Evolutionary conservation across 2,888 invertebrate species (phyloP).

Genomic region (Acronicta alni): DNA sequence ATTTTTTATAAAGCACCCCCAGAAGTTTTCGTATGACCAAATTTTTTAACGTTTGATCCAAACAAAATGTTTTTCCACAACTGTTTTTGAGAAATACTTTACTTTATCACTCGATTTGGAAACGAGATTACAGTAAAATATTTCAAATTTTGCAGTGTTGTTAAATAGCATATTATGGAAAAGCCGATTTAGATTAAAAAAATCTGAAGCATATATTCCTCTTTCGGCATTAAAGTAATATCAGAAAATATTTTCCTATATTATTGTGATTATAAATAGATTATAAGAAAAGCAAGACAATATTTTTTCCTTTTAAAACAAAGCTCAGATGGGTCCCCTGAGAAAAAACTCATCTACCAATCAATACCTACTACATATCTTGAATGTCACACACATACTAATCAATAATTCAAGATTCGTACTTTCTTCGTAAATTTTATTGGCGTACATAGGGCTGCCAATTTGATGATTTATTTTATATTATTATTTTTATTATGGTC

Average conservation of each 20-base stretch:
- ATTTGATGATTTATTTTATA: neutral
- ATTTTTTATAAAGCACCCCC: slow-evolving; percentile 49
- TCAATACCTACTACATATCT: slow-evolving; percentile 21
- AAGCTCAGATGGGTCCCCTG: slow-evolving; percentile 20
- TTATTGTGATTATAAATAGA: slow-evolving; percentile 5
- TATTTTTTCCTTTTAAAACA: slow-evolving; percentile 21
- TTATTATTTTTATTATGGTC: neutral
- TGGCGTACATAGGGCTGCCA: slow-evolving; percentile 5
- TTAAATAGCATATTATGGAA: neutral
- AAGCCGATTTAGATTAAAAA: neutral
- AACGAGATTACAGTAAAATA: neutral
- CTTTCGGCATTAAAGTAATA: too few relatives aligned
- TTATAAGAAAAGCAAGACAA: slow-evolving; percentile 17
- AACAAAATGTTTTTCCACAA: neutral
- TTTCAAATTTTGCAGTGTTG: too few relatives aligned
- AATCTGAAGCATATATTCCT: too few relatives aligned
- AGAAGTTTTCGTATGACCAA: slow-evolving; percentile 36
- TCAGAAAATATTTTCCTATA: slow-evolving; percentile 5
- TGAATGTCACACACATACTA: slow-evolving; percentile 25
- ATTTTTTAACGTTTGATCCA: slow-evolving; percentile 13
- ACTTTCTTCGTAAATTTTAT: slow-evolving; percentile 24
- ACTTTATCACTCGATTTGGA: neutral
- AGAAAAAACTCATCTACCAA: slow-evolving; percentile 23
- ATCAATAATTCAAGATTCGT: slow-evolving; percentile 51
- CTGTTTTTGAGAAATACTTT: neutral